Percentiles rank a stretch among this genome's conserved stretches.
Conservation (phyloP, 2,888 invertebrate genomes). For the Caenorhabditis sp. region DNA sequence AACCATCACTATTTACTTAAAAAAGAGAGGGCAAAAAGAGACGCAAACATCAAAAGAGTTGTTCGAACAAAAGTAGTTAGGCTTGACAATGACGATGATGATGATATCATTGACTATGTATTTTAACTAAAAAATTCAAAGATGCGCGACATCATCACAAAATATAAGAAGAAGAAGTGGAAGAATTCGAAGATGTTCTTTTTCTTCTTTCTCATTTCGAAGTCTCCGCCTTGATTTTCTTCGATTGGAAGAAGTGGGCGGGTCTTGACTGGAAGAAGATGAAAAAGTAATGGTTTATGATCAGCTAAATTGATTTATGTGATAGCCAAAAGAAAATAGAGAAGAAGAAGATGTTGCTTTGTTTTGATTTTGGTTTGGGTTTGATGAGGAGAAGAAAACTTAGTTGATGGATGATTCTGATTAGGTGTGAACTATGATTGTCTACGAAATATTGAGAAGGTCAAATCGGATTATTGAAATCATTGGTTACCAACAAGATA, state of each 20-base stretch:
- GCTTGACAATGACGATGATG: too few relatives aligned
- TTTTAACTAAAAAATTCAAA: neutral
- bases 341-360: neutral
- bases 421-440: neutral
- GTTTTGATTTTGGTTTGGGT: neutral
- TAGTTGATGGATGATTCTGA: neutral
- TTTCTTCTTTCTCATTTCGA: neutral
- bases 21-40: neutral
- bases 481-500: too few relatives aligned
- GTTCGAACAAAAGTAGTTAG: neutral
- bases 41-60: constrained; percentile 1
- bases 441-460: too few relatives aligned
- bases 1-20: neutral
- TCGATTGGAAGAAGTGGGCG: neutral
- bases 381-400: neutral
- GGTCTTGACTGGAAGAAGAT: neutral
- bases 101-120: neutral
- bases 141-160: neutral
- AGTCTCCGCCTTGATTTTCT: neutral
- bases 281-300: neutral
- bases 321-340: neutral
- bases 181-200: neutral
- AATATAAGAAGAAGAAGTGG: neutral
- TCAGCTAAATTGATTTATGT: constrained; percentile 1
- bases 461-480: too few relatives aligned